Percentiles rank a stretch among this genome's conserved stretches.
Conservation (phyloP, 2,888 invertebrate species). For the Hesperia comma region DNA sequence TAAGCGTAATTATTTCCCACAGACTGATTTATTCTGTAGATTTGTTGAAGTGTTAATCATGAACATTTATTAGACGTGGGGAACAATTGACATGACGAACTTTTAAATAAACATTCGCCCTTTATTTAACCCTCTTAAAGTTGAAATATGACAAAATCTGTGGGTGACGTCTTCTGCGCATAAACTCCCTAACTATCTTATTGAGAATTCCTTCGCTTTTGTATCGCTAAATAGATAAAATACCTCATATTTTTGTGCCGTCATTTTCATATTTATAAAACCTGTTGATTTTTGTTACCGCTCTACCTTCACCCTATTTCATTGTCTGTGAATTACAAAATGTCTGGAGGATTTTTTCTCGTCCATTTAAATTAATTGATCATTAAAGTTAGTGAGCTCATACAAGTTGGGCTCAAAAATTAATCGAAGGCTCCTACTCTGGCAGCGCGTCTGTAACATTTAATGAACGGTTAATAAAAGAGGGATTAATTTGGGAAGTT, state of each 20-base stretch:
- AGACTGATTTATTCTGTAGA: background rate
- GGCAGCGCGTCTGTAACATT: constrained; percentile 19
- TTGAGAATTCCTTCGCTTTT: too few relatives aligned
- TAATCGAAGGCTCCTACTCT: constrained; percentile 23
- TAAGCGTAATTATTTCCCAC: too few relatives aligned
- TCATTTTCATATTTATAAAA: too few relatives aligned
- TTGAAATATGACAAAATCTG: too few relatives aligned
- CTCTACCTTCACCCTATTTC: too few relatives aligned
- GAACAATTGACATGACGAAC: background rate
- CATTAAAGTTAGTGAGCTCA: constrained; percentile 32
- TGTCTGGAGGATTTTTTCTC: background rate
- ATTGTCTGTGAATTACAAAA: background rate
- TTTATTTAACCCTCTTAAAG: too few relatives aligned
- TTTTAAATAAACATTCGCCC: too few relatives aligned
- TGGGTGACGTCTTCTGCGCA: too few relatives aligned
- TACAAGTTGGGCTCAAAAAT: constrained; percentile 31
- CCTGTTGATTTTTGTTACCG: too few relatives aligned
- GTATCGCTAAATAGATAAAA: too few relatives aligned
- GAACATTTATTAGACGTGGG: background rate
- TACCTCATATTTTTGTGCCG: too few relatives aligned
- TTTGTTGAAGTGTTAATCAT: background rate
- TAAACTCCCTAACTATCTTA: too few relatives aligned
- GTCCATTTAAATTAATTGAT: constrained; percentile 21
- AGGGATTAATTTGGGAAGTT: constrained; percentile 32
- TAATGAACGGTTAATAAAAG: constrained; percentile 37